Conservation (phyloP, 2,888 invertebrate species). For the Euzetes globulus region DNA sequence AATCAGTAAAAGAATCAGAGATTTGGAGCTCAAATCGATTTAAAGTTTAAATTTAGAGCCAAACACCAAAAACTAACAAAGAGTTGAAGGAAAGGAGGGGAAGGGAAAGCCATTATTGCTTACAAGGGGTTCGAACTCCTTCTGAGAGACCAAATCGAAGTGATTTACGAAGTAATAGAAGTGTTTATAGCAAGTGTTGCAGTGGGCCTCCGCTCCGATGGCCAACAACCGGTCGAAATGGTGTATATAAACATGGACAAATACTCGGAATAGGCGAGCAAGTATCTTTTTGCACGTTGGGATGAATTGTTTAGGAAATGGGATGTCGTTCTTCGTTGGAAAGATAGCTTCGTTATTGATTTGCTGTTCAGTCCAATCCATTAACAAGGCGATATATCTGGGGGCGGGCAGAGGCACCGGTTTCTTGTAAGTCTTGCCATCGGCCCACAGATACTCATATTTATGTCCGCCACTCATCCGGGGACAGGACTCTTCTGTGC, state of each 20-base stretch:
- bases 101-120: conserved; percentile 23
- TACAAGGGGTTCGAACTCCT: conserved; percentile 73
- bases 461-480: conserved; percentile 82
- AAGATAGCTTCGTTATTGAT: conserved; percentile 81
- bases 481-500: conserved; percentile 72
- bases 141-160: conserved; percentile 69
- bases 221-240: conserved; percentile 81
- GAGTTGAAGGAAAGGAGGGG: neutral
- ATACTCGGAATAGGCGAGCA: conserved; percentile 76
- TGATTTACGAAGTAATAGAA: conserved; percentile 86
- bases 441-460: conserved; percentile 86
- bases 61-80: neutral
- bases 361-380: conserved; percentile 86
- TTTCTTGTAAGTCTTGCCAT: conserved; percentile 63
- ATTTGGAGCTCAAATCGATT: neutral
- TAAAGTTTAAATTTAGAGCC: neutral
- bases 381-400: conserved; percentile 69
- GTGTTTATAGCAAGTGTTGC: conserved; percentile 89
- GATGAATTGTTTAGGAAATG: conserved; percentile 76
- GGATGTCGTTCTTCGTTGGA: conserved; percentile 73
- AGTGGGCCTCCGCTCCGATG: conserved; percentile 82
- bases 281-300: conserved; percentile 74
- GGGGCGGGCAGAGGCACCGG: conserved; percentile 74
- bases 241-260: conserved; percentile 89
- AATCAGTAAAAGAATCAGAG: neutral